phyloP scores from a whole-genome alignment of 2,888 invertebrate species.

The Clanis bilineata region DNA sequence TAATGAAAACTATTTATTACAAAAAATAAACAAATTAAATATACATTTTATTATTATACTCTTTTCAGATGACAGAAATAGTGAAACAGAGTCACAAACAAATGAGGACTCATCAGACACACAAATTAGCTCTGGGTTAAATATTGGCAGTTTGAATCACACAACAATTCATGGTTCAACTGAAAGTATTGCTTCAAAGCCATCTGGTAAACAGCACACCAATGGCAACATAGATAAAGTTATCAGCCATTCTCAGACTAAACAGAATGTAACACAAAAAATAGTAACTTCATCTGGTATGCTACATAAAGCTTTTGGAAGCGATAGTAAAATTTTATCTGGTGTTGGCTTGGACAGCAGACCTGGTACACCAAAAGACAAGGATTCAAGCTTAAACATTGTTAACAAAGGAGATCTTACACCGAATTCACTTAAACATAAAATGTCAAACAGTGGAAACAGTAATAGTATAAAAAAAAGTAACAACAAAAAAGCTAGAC shows the following conservation, averaged over 20 bases:
- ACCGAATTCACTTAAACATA: constrained; percentile 78
- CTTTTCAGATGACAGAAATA: constrained; percentile 89
- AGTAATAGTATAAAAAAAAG: constrained; percentile 86
- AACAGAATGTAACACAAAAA: constrained; percentile 69
- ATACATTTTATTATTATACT: too few relatives aligned
- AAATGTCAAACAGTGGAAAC: constrained; percentile 62
- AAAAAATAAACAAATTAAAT: neutral
- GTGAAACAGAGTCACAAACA: constrained; percentile 94
- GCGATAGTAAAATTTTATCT: constrained; percentile 68
- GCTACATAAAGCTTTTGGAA: constrained; percentile 67
- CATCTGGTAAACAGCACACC: constrained; percentile 76
- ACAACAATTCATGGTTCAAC: constrained; percentile 78
- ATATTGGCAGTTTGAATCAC: constrained; percentile 70
- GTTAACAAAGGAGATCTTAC: constrained; percentile 65
- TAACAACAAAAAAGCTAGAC: constrained; percentile 91
- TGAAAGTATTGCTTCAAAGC: constrained; percentile 75
- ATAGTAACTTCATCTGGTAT: constrained; percentile 65
- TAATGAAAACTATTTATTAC: too few relatives aligned
- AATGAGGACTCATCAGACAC: constrained; percentile 88
- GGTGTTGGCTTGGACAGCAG: constrained; percentile 70
- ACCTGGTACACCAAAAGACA: constrained; percentile 76
- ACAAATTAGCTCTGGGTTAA: constrained; percentile 79
- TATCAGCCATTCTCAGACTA: constrained; percentile 58
- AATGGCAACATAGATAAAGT: constrained; percentile 72
- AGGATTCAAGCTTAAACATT: constrained; percentile 57